Percentiles rank a stretch among this genome's conserved stretches.
Conservation (phyloP, 92 coral and sea anemone species). For the Paragorgia papillata region DNA sequence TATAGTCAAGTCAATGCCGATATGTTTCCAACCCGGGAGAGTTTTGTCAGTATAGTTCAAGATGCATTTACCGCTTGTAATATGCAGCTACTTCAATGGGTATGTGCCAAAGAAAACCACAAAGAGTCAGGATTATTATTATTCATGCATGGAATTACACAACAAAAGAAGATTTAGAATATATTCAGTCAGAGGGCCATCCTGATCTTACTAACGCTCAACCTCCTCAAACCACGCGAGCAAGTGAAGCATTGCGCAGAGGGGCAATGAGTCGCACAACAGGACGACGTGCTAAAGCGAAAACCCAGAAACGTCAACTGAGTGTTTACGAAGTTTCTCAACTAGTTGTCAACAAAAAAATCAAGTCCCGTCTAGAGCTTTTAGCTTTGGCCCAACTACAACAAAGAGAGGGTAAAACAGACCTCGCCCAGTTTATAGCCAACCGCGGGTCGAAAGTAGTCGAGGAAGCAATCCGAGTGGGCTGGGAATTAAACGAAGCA, state of each 20-base stretch:
- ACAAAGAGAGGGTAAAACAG: constrained; percentile 54
- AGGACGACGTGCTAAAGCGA: not conserved
- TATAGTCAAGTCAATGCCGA: constrained; percentile 39
- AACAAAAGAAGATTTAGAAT: constrained; percentile 11
- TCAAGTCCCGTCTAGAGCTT: constrained; percentile 43
- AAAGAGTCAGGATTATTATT: too few species aligned
- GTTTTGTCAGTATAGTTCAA: constrained; percentile 7
- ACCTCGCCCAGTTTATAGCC: constrained; percentile 50
- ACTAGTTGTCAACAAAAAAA: constrained; percentile 46
- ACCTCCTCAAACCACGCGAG: constrained; percentile 14
- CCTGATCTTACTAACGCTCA: constrained; percentile 13
- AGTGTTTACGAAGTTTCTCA: constrained; percentile 43
- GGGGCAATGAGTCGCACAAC: too few species aligned
- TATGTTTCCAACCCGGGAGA: constrained; percentile 24
- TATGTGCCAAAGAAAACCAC: constrained; percentile 34
- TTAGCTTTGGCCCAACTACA: constrained; percentile 50
- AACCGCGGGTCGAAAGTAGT: constrained; percentile 57
- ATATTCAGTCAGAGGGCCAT: constrained; percentile 27
- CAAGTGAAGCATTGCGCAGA: too few species aligned
- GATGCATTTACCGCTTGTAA: constrained; percentile 22
- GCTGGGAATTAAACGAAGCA: constrained; percentile 56
- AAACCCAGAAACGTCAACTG: constrained; percentile 21
- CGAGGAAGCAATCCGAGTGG: constrained; percentile 40
- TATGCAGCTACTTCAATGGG: constrained; percentile 33
- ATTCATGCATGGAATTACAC: constrained; percentile 23